Evolutionary conservation across 30 jellyfish, hydroid and myxozoan species (phyloP).

Genomic region (Chrysaora quinquecirrha): DNA sequence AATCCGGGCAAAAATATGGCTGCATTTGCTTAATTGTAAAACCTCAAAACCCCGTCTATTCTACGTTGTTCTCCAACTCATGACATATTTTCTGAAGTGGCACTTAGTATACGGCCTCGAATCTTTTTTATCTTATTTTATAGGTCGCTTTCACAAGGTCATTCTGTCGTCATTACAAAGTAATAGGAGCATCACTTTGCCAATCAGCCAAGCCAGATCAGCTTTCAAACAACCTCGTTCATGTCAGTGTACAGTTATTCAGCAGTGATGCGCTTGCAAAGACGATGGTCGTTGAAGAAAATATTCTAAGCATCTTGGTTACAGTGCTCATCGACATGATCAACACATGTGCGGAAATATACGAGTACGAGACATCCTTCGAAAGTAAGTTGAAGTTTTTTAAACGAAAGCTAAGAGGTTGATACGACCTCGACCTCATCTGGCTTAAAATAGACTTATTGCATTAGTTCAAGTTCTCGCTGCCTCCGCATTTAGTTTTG

Average conservation of each 20-base stretch:
- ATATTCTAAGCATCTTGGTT: constrained; percentile 48
- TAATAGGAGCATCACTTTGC: constrained; percentile 66
- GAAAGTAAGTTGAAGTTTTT: too few species aligned
- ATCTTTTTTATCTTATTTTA: too few species aligned
- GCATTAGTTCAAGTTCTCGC: too few species aligned
- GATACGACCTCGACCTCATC: too few species aligned
- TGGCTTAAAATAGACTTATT: too few species aligned
- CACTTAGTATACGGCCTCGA: too few species aligned
- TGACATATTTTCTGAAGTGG: too few species aligned
- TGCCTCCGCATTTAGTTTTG: too few species aligned
- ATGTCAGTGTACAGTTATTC: constrained; percentile 93
- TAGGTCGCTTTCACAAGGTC: constrained; percentile 73
- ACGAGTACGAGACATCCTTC: constrained; percentile 38
- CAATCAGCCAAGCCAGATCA: constrained; percentile 68
- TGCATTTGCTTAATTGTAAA: neutral
- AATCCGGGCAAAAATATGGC: neutral
- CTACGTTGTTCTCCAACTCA: neutral
- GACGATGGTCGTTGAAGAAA: constrained; percentile 84
- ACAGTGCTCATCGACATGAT: constrained; percentile 72
- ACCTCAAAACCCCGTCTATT: neutral
- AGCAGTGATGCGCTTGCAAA: constrained; percentile 86
- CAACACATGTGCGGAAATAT: constrained; percentile 61
- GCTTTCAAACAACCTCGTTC: constrained; percentile 76
- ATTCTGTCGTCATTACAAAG: constrained; percentile 72
- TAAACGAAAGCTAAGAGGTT: too few species aligned